A percentile compares a stretch with the other conserved stretches of the same genome.
These are phyloP conservation scores for Psittacus erithacus DNA, from an alignment of 2,113 vertebrate genomes.

Conservation along the genomic window DNA sequence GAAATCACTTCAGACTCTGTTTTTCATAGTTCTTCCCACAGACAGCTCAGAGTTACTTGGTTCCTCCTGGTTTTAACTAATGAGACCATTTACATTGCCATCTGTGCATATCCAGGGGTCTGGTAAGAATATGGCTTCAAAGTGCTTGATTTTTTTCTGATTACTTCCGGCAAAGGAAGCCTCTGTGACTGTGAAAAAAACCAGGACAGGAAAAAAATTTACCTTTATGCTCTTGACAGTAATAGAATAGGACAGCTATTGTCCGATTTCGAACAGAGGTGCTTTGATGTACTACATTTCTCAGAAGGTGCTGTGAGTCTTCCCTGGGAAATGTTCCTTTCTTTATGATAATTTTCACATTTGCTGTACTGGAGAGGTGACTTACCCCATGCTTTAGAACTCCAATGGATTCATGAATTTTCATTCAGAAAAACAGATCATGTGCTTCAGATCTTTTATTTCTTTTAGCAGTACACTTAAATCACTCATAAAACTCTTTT, in stretches of 20 bases:
- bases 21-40: neutral
- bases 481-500: neutral
- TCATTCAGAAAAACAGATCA: neutral
- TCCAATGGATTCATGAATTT: neutral
- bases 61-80: slow-evolving; percentile 36
- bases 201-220: neutral
- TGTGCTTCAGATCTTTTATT: neutral
- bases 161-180: neutral
- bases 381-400: neutral
- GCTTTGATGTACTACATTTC: neutral
- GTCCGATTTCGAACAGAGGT: neutral
- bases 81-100: neutral
- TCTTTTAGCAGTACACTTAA: neutral
- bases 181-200: neutral
- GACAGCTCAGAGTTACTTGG: neutral
- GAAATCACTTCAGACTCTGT: slow-evolving; percentile 3
- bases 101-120: neutral
- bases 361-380: neutral
- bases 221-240: neutral
- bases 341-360: neutral
- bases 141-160: neutral
- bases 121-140: neutral
- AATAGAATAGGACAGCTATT: neutral
- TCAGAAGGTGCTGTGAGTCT: neutral
- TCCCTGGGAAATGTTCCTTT: neutral